Percentiles rank a stretch among this genome's conserved stretches.
Conservation (phyloP, 1,140 invertebrate species). For the Saxidomus purpurata region DNA sequence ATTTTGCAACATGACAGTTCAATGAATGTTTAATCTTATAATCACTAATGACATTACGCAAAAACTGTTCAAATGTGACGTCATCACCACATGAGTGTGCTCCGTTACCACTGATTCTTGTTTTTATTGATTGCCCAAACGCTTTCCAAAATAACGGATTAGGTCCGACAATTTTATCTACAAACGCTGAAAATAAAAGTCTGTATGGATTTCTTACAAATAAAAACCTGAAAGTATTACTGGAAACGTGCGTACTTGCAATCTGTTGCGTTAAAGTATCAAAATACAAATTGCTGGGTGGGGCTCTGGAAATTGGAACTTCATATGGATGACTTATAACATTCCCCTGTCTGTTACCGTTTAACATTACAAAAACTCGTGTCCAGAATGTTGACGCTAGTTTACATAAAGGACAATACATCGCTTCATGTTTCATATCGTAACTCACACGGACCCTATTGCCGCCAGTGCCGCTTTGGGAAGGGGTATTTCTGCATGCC, state of each 20-base stretch:
- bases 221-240: conserved; percentile 30
- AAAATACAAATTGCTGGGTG: background rate
- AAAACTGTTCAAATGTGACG: conserved; percentile 33
- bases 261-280: background rate
- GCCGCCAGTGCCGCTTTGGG: no score
- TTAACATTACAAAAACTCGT: conserved; percentile 15
- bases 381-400: conserved; percentile 40
- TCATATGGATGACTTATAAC: conserved; percentile 22
- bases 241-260: background rate
- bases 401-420: conserved; percentile 52
- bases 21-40: background rate
- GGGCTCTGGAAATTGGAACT: conserved; percentile 3
- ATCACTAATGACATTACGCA: background rate
- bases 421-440: background rate
- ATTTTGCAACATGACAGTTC: conserved; percentile 4
- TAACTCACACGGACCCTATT: background rate
- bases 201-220: conserved; percentile 49
- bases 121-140: background rate
- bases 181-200: conserved; percentile 32
- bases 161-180: conserved; percentile 48
- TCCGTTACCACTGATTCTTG: background rate
- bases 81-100: conserved; percentile 47
- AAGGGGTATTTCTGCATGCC: background rate
- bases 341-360: background rate
- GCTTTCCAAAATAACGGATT: conserved; percentile 43